Evolutionary conservation across 2,888 invertebrate species (phyloP).

Genomic region (Tipula lateralis): DNA sequence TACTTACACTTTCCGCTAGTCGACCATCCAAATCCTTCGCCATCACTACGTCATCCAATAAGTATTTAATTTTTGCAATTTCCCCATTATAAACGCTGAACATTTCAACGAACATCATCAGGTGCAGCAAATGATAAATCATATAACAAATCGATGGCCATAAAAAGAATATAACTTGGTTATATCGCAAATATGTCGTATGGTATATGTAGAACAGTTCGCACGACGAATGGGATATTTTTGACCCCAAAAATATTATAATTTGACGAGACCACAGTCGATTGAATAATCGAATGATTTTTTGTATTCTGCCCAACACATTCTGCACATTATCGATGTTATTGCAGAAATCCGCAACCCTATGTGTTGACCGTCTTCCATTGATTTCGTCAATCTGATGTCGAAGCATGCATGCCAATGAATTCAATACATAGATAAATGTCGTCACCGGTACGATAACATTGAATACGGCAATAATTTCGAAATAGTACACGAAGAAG

Average conservation of each 20-base stretch:
- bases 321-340: neutral
- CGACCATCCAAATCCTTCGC: neutral
- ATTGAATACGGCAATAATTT: neutral
- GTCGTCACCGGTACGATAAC: neutral
- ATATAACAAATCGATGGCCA: neutral
- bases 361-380: neutral
- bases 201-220: neutral
- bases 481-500: neutral
- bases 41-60: neutral
- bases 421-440: neutral
- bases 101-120: neutral
- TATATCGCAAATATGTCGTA: neutral
- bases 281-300: neutral
- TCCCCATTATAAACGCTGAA: neutral
- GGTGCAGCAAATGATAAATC: neutral
- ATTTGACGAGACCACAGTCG: neutral
- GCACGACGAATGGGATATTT: neutral
- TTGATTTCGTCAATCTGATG: neutral
- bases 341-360: neutral
- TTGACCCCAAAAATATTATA: neutral
- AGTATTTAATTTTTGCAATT: neutral
- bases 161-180: too few species aligned
- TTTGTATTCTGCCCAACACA: neutral
- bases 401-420: neutral
- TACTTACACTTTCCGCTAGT: neutral